These are phyloP conservation scores for Drosophila dives DNA, from an alignment of 2,888 invertebrate genomes.

Conservation along the genomic window DNA sequence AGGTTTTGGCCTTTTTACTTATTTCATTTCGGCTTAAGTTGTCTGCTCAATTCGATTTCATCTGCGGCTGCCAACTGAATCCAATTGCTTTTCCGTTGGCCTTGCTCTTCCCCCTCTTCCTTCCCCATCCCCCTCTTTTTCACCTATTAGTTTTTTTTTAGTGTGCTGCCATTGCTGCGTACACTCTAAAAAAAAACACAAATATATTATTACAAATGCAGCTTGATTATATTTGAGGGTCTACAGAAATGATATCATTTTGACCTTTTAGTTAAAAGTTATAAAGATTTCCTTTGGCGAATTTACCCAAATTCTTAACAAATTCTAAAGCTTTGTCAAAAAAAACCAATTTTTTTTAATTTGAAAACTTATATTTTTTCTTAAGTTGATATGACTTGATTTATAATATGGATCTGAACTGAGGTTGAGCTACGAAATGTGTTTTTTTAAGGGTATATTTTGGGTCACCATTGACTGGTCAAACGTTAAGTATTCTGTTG, in stretches of 20 bases:
- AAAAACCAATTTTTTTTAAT: too few species aligned
- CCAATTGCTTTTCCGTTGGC: conserved; percentile 71
- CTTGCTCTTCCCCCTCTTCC: not conserved
- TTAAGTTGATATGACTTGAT: not conserved
- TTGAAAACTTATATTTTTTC: not conserved
- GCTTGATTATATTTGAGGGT: not conserved
- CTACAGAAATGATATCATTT: not conserved
- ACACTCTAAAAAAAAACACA: not conserved
- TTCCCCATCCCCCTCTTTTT: not conserved
- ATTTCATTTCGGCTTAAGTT: conserved; percentile 35
- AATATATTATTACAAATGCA: not conserved
- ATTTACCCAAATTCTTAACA: not conserved
- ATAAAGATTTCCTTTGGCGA: not conserved
- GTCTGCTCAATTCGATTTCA: conserved; percentile 74
- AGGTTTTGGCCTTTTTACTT: conserved; percentile 41
- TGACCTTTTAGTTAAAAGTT: not conserved
- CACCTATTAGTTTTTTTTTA: not conserved
- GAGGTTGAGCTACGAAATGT: not conserved
- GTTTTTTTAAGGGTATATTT: not conserved
- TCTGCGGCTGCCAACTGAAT: conserved; percentile 67
- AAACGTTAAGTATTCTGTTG: not conserved
- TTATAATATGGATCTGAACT: not conserved
- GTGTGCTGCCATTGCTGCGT: not conserved
- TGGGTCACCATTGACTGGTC: not conserved
- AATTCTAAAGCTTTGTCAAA: not conserved